These are phyloP conservation scores for Ochropleura leucogaster DNA, from an alignment of 2,888 invertebrate genomes.

Conservation along the genomic window DNA sequence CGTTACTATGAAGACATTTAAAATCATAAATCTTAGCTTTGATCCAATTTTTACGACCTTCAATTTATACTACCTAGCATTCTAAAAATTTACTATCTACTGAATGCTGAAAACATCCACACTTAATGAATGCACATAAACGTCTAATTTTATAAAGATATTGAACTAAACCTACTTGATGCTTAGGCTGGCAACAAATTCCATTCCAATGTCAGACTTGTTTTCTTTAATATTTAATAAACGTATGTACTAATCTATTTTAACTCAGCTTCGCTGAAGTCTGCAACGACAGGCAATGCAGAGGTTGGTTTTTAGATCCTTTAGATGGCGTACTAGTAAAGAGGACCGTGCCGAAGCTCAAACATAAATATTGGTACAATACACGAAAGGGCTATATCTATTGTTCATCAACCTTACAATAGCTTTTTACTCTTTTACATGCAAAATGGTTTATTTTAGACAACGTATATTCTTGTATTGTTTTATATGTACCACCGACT, in stretches of 20 bases:
- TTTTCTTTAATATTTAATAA: constrained; percentile 34
- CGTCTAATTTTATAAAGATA: constrained; percentile 87
- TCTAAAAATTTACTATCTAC: constrained; percentile 90
- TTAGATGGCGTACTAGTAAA: not conserved
- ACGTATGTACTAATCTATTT: not conserved
- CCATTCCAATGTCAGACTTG: constrained; percentile 76
- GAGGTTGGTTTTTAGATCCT: not conserved
- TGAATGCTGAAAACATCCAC: constrained; percentile 87
- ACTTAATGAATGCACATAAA: constrained; percentile 86
- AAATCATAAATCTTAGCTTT: constrained; percentile 65
- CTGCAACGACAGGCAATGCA: constrained; percentile 11
- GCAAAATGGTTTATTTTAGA: not conserved
- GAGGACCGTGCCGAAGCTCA: not conserved
- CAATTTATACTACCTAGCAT: constrained; percentile 90
- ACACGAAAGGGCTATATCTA: not conserved
- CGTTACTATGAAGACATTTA: constrained; percentile 53
- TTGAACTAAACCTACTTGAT: constrained; percentile 86
- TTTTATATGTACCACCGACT: not conserved
- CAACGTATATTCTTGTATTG: not conserved
- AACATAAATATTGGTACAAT: not conserved
- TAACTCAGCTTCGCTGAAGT: not conserved
- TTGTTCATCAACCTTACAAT: not conserved
- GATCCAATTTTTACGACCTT: constrained; percentile 78
- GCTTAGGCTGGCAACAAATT: constrained; percentile 82
- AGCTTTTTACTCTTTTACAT: not conserved